phyloP scores from a whole-genome alignment of 2,888 invertebrate genomes.

The Cryptocheilus praepositus region DNA sequence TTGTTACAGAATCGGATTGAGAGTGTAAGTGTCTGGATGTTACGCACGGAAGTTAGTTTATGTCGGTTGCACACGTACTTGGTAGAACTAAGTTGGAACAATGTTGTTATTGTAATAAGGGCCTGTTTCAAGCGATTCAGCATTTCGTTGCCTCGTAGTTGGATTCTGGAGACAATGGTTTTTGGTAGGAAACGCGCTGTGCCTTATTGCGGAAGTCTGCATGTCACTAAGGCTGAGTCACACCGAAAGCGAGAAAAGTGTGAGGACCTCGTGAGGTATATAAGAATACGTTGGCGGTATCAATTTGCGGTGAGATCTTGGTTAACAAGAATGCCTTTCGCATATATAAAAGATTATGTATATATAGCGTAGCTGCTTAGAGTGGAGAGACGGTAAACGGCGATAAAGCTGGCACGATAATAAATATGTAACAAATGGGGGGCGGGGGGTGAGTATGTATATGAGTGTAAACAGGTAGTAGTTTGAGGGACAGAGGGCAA shows the following conservation, averaged over 20 bases:
- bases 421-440: conserved; percentile 50
- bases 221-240: conserved; percentile 1
- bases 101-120: too few relatives aligned
- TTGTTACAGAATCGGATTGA: too few relatives aligned
- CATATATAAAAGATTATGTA: conserved; percentile 31
- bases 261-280: conserved; percentile 5
- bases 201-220: not conserved
- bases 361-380: conserved; percentile 47
- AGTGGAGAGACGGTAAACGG: conserved; percentile 62
- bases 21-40: too few relatives aligned
- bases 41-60: too few relatives aligned
- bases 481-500: conserved; percentile 61
- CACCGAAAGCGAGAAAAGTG: conserved; percentile 3
- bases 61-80: too few relatives aligned
- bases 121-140: too few relatives aligned
- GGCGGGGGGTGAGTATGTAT: conserved; percentile 60
- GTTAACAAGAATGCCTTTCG: conserved; percentile 41
- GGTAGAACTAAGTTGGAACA: too few relatives aligned
- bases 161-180: too few relatives aligned
- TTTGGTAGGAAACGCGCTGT: too few relatives aligned
- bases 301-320: conserved; percentile 10
- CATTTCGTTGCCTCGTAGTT: too few relatives aligned
- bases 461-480: conserved; percentile 62
- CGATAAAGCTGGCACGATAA: conserved; percentile 63
- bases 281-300: not conserved